These are phyloP conservation scores for Gari tellinella DNA, from an alignment of 2,888 invertebrate genomes.

Conservation along the genomic window DNA sequence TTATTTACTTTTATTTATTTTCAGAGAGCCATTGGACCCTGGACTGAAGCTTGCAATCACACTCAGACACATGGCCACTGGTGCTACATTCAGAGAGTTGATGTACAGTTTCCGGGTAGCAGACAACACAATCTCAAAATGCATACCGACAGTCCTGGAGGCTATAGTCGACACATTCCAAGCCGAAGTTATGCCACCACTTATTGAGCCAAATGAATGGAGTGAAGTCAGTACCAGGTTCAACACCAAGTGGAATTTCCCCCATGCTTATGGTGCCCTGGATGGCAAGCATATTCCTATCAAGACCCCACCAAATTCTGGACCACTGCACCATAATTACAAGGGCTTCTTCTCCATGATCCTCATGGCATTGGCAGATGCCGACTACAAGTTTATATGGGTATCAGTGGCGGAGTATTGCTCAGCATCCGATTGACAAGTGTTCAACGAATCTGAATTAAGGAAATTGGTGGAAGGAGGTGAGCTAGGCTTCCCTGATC, in stretches of 20 bases:
- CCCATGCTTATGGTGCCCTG: conserved; percentile 20
- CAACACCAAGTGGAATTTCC: conserved; percentile 21
- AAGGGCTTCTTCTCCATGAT: conserved; percentile 26
- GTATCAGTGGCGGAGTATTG: neutral
- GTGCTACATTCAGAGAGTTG: conserved; percentile 33
- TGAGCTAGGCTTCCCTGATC: conserved; percentile 26
- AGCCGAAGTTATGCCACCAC: conserved; percentile 37
- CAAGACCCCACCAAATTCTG: conserved; percentile 21
- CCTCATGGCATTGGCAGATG: conserved; percentile 1
- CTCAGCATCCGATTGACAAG: conserved; percentile 33
- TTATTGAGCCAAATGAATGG: conserved; percentile 38
- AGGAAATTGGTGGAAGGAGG: conserved; percentile 32
- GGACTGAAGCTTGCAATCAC: conserved; percentile 24
- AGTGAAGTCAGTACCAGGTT: conserved; percentile 27
- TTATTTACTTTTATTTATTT: conserved; percentile 23
- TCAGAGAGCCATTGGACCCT: conserved; percentile 31
- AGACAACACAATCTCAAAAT: conserved; percentile 35
- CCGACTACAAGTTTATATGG: neutral
- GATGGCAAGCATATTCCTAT: conserved; percentile 23
- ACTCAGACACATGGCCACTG: conserved; percentile 36
- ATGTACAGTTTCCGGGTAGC: conserved; percentile 36
- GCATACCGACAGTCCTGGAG: conserved; percentile 30
- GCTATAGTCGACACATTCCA: conserved; percentile 34
- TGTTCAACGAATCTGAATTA: conserved; percentile 26
- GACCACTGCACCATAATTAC: conserved; percentile 15